phyloP scores from a whole-genome alignment of 37 sponge, comb jelly and placozoan genomes.

The Tethya wilhelma region DNA sequence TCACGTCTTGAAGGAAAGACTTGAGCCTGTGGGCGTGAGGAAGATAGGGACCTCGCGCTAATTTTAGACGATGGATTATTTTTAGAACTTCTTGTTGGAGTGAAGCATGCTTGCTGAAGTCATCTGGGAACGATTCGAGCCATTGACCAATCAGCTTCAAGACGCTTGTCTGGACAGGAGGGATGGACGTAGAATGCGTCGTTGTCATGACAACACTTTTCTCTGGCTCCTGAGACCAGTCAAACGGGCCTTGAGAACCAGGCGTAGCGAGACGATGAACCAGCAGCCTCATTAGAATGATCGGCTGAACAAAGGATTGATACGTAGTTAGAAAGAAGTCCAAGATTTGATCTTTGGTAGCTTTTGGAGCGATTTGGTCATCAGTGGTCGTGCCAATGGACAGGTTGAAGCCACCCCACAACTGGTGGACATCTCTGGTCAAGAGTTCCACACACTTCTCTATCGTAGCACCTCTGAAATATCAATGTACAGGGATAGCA shows the following conservation, averaged over 20 bases:
- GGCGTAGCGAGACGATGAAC: conserved; percentile 63
- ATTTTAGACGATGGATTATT: conserved; percentile 30
- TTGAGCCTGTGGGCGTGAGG: conserved; percentile 41
- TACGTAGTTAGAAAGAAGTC: conserved; percentile 81
- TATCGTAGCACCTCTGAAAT: conserved; percentile 70
- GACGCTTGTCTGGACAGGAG: conserved; percentile 17
- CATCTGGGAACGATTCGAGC: conserved; percentile 54
- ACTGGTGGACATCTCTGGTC: conserved; percentile 28
- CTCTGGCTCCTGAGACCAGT: conserved; percentile 28
- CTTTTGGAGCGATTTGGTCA: conserved; percentile 1
- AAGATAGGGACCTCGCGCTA: conserved; percentile 57
- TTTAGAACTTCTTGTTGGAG: conserved; percentile 5
- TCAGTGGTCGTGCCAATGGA: conserved; percentile 30
- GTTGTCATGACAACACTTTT: neutral
- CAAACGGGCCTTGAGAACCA: conserved; percentile 25
- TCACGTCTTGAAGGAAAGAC: conserved; percentile 45
- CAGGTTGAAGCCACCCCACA: conserved; percentile 74
- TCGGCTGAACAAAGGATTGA: conserved; percentile 80
- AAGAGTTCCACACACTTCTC: conserved; percentile 74
- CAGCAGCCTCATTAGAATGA: conserved; percentile 81
- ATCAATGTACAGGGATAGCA: conserved; percentile 8
- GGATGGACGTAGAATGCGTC: neutral
- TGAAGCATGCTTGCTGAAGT: conserved; percentile 38
- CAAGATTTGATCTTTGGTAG: conserved; percentile 72
- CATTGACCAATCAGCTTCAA: conserved; percentile 66